Evolutionary conservation across 2,888 invertebrate species (phyloP), one percentile per base, ranked within the genome.

Genomic region (Chrysina gloriosa): DNA sequence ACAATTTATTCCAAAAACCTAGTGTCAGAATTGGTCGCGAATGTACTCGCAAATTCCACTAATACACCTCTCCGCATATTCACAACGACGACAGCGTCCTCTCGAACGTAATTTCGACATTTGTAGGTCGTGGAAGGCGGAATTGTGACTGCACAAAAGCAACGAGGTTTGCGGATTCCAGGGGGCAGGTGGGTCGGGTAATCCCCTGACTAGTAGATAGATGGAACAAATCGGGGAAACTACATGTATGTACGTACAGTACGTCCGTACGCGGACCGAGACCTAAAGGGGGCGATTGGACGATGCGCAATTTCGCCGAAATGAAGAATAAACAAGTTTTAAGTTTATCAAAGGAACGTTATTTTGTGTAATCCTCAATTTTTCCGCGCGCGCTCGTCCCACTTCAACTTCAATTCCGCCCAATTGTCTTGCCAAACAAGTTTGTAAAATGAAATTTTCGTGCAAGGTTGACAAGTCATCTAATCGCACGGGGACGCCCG

Each of bases 371-470:
- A 78, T 77, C 77, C 77, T 72, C 75, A 75, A 77, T 77, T 77
- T 76, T 77, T 74, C 72, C 73, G 77, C 74, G 69, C 71, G 74
- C 75, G 78, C 77, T 73, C 72, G 74, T 75, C 78, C 76, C 74
- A 76, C 79, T 80, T 81, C 81, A 79, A 82, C 81, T 82, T 81
- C 85, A 85, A 85, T 85, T 85, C 83, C 80, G 81, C 83, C 84
- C 85, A 85, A 86, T 86, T 85, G 85, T 84, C 84, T 81, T 83
- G 81, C 83, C 84, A 85, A 86, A 85, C 85, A 85, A 86, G 85
- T 86, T 86, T 84, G 84, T 83, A 84, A 85, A 85, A 86, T 85
- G 84, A 85, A 85, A 86, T 86, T 86, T 85, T 84, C 84, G 80
- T 82, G 82, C 82, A 84, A 80, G 84, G 84, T 85, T 85, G 85